Base-by-base conservation (phyloP, 23 tunicate genomes). In the Diplosoma virens region DNA sequence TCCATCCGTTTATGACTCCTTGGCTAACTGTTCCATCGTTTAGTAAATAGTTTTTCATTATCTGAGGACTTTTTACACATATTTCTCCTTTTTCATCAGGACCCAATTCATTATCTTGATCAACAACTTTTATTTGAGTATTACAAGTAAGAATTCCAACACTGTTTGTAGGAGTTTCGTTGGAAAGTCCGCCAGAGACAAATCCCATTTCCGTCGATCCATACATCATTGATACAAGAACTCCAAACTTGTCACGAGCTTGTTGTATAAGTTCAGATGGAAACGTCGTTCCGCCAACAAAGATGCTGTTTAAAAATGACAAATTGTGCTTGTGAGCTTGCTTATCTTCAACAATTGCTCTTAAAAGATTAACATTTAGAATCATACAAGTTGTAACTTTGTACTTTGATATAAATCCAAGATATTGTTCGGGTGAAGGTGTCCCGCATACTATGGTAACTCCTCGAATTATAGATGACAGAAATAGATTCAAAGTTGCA, bases 1-100 rank as follows among this genome's bases (percentile, higher is more conserved):
- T 67, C 97, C 97, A 92, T 20, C 97, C 97, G n/a, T 85, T 78
- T 32, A 85, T 81, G 16, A 80, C 52, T n/a, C 76, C 35, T 27
- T 35, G 35, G 11, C 27, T 30, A 6, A 90, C 80, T 11, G 97
- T 81, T 3, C 47, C 55, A 5, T 86, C 82, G 53, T 66, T 66
- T 17, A 80, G 72, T 50, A 75, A 85, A 52, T 92, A 92, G 3
- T 86, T 87, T 37, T 75, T 85, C 92, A 92, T 85, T n/a, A 90
- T 72, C 80, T 84, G 97, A 0, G 97, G 97, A 14, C 97, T 86
- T 54, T 75, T 79, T 0, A 73, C 75, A 56, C 97, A 90, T 11
- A 90, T 47, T 84, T 90, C 97, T 6, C 97, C 97, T 36, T 67
- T 68, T 67, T 84, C 37, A 73, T 75, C 25, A 1, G 81, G 47